Percentiles rank a stretch among this genome's conserved stretches.
Conservation (phyloP, 35 echinoderm and acorn worm genomes). For the Apostichopus parvimensis region DNA sequence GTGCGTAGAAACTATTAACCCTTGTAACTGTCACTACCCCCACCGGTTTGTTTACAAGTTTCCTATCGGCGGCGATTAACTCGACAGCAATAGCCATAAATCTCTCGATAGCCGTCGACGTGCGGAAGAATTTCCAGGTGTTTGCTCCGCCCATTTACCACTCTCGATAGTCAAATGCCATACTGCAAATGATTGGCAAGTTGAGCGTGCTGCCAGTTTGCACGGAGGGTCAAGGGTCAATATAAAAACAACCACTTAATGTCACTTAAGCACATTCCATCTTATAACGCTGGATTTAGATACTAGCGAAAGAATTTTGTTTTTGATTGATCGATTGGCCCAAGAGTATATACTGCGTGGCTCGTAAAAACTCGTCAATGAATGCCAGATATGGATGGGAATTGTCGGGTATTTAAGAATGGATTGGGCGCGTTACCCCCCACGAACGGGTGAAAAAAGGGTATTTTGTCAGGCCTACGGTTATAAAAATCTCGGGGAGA, state of each 20-base stretch:
- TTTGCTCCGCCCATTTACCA: not conserved
- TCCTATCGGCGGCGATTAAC: not conserved
- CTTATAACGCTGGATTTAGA: not conserved
- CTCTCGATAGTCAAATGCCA: not conserved
- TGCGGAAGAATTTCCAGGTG: not conserved
- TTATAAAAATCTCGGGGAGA: not conserved
- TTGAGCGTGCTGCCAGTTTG: conserved; percentile 3
- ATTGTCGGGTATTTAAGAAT: not conserved
- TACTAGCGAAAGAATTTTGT: not conserved
- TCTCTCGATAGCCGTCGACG: not conserved
- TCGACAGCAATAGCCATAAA: conserved; percentile 8
- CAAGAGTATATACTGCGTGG: not conserved
- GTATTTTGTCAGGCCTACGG: not conserved
- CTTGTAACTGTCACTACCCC: conserved; percentile 1
- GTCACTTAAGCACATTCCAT: conserved; percentile 12
- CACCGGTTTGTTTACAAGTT: not conserved
- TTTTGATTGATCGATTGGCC: not conserved
- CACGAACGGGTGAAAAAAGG: not conserved
- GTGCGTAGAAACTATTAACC: conserved; percentile 5
- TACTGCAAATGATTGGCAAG: not conserved
- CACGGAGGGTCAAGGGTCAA: not conserved
- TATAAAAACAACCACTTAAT: conserved; percentile 12
- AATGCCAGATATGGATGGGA: not conserved
- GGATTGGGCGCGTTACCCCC: not conserved
- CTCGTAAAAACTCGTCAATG: conserved; percentile 10